Evolutionary conservation across 2,797 vertebrate genomes (phyloP).

Genomic region (Euthynnus affinis): DNA sequence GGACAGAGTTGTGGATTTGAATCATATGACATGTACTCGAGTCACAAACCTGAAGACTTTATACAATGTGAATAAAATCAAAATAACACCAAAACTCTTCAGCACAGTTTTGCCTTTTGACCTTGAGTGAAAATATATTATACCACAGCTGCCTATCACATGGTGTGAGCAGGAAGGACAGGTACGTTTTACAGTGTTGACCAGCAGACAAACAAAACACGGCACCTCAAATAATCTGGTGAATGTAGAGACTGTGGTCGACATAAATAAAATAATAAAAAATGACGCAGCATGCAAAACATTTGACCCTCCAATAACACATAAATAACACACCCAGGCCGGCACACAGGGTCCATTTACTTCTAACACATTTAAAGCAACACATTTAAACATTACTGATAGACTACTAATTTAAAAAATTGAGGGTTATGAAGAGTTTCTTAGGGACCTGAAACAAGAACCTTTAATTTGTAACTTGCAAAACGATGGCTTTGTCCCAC

Average conservation of each 20-base stretch:
- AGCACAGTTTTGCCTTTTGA: too few species aligned
- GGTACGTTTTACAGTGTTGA: fast-evolving
- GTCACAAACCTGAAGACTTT: neutral
- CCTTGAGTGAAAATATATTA: too few species aligned
- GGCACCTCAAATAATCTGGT: neutral
- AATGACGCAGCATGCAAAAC: neutral
- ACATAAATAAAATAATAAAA: neutral
- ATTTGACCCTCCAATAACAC: neutral
- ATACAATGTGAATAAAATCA: neutral
- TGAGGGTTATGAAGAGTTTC: neutral
- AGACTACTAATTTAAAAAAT: too few species aligned
- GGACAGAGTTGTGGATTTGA: too few species aligned
- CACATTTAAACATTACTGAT: too few species aligned
- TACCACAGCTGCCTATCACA: neutral
- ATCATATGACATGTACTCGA: too few species aligned
- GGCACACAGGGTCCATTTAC: too few species aligned
- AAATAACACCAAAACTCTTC: too few species aligned
- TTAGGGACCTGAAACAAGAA: neutral
- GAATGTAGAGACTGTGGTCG: neutral
- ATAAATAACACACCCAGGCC: neutral
- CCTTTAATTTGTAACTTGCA: neutral
- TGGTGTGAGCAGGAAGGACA: neutral
- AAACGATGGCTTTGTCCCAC: neutral
- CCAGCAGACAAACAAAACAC: neutral
- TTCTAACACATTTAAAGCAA: too few species aligned